Base-by-base conservation (phyloP, 1,140 invertebrate species). In the Tetramorium alpestre region DNA sequence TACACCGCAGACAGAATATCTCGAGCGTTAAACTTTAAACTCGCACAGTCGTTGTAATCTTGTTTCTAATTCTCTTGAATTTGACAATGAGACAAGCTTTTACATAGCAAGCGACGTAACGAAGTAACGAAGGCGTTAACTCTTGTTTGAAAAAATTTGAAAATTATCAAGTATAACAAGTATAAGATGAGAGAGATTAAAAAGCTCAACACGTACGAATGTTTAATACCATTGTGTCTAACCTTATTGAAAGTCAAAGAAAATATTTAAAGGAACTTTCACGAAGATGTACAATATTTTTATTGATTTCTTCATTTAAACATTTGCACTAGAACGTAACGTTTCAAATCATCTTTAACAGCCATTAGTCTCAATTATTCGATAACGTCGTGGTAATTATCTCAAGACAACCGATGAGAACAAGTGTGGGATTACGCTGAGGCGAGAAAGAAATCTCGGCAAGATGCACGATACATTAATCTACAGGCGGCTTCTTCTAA, bases 1-100 rank as follows among this genome's bases (percentile, higher is more conserved):
- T 90, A 82, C 65, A 25, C 7, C 64, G 70, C 58, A 65, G 76
- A 89, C 85, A 87, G 11, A 58, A 64, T 56, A 77, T 70, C 1
- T 54, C 44, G n/a, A 67, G n/a, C 47, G 28, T 67, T 25, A 13
- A 80, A 22, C 16, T 51, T 25, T 41, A 0, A 18, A 51, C 10
- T 18, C 47, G 10, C 8, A 33, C 13, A 54, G 16, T 2, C 69
- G 13, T 69, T 69, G 25, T n/a, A 69, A 70, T n/a, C 13, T 25
- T 25, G 25, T 47, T 25, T 1, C 33, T 41, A 54, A 41, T 28
- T 81, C 0, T 70, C 33, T 25, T 25, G 2, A 10, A 18, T 70
- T 28, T 25, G 22, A 22, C 22, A 22, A 22, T 22, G n/a, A 22
- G 51, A 10, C 16, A 67, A 67, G 13, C 10, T 18, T 65, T 65